These are phyloP conservation scores for Drosophila nr. medialis DNA, from an alignment of 2,888 invertebrate genomes.

Conservation along the genomic window DNA sequence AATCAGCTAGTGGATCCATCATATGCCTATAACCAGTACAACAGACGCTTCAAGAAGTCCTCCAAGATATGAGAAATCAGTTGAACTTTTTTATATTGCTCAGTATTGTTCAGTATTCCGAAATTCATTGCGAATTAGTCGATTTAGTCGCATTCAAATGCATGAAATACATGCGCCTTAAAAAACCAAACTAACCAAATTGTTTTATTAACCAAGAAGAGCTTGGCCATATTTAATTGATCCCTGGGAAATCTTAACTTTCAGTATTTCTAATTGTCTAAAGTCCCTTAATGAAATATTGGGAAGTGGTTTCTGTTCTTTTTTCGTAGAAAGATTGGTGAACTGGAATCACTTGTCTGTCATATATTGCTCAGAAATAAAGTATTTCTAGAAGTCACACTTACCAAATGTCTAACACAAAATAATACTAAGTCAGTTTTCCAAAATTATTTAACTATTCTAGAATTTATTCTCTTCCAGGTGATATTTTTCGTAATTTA, in stretches of 20 bases:
- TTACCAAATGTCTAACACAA: background rate
- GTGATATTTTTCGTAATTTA: background rate
- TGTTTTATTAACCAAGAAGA: background rate
- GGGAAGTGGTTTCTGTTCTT: background rate
- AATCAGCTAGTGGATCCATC: constrained; percentile 83
- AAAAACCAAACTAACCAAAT: constrained; percentile 54
- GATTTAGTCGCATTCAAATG: constrained; percentile 70
- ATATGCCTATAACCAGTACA: constrained; percentile 83
- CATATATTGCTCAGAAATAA: background rate
- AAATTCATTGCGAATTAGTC: constrained; percentile 55
- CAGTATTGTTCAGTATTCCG: constrained; percentile 16
- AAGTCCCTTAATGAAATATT: background rate
- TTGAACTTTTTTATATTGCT: constrained; percentile 17
- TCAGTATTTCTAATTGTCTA: background rate
- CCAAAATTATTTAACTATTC: background rate
- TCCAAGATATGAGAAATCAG: constrained; percentile 49
- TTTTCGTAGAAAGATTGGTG: background rate
- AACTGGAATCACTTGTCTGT: background rate
- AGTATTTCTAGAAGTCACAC: background rate
- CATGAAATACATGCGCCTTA: constrained; percentile 81
- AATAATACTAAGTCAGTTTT: background rate
- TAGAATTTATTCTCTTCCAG: background rate
- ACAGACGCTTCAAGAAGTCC: constrained; percentile 83
- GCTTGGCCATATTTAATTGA: background rate
- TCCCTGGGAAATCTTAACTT: background rate